Evolutionary conservation across 2,888 invertebrate genomes (phyloP).

Genomic region (Xestia c-nigrum): DNA sequence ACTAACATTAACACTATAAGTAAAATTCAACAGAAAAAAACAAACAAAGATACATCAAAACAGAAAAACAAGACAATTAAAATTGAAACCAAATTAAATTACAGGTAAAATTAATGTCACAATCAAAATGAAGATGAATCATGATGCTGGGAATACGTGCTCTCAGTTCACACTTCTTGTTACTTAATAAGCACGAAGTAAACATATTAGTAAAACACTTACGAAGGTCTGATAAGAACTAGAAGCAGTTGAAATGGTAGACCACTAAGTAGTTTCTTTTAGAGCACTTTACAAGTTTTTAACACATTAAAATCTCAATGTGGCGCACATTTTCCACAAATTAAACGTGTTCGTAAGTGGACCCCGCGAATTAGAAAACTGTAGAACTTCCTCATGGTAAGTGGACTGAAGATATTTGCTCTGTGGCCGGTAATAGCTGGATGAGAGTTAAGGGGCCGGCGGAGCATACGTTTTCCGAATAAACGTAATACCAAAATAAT

Average conservation of each 20-base stretch:
- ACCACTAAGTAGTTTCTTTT: background rate
- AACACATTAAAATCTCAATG: background rate
- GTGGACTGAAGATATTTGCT: background rate
- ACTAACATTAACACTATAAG: too few species aligned
- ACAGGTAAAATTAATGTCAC: too few species aligned
- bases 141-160: background rate
- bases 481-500: too few species aligned
- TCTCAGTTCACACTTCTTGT: background rate
- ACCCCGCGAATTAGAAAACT: background rate
- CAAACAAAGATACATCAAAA: too few species aligned
- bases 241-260: background rate
- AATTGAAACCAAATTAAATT: too few species aligned
- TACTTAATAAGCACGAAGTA: background rate
- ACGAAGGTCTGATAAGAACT: background rate
- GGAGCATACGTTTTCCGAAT: too few species aligned
- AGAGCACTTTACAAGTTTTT: slow-evolving; percentile 11
- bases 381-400: background rate
- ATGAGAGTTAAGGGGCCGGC: too few species aligned
- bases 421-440: background rate
- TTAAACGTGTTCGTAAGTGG: background rate
- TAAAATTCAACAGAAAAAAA: too few species aligned
- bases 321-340: background rate
- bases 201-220: background rate
- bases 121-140: too few species aligned
- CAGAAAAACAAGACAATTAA: too few species aligned